Evolutionary conservation across 2,113 vertebrate genomes (phyloP).

Genomic region (Tringa solitaria): DNA sequence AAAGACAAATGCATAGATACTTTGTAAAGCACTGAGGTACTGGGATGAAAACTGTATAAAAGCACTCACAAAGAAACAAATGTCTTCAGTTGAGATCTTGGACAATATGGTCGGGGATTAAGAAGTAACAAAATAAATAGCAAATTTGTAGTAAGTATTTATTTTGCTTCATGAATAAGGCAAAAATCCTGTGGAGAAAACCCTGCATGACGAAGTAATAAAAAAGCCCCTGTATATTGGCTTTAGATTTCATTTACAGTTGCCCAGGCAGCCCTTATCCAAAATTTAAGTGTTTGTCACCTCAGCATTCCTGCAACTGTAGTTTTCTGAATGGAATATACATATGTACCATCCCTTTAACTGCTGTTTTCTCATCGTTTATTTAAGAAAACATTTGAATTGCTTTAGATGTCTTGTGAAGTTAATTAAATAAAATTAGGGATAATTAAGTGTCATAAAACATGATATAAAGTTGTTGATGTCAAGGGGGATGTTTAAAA

Average conservation of each 20-base stretch:
- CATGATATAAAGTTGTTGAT: conserved; percentile 72
- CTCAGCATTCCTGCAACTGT: neutral
- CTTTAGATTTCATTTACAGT: neutral
- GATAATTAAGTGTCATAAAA: conserved; percentile 79
- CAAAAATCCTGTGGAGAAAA: neutral
- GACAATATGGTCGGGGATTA: neutral
- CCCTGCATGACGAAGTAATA: neutral
- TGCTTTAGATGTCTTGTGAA: conserved; percentile 68
- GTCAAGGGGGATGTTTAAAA: conserved; percentile 70
- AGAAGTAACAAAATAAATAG: neutral
- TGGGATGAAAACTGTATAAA: neutral
- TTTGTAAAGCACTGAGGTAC: neutral
- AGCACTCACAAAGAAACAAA: neutral
- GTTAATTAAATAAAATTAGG: conserved; percentile 78
- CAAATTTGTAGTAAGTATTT: neutral
- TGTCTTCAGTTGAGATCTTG: neutral
- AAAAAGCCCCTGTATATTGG: neutral
- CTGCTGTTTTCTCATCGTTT: conserved; percentile 29
- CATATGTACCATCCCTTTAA: neutral
- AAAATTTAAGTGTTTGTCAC: neutral
- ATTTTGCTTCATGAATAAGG: neutral
- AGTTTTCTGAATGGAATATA: neutral
- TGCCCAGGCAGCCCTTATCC: neutral
- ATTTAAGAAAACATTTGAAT: conserved; percentile 71
- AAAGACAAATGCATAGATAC: neutral